phyloP scores from a whole-genome alignment of 2,888 invertebrate species.

The Heteromyza rotundicornis region DNA sequence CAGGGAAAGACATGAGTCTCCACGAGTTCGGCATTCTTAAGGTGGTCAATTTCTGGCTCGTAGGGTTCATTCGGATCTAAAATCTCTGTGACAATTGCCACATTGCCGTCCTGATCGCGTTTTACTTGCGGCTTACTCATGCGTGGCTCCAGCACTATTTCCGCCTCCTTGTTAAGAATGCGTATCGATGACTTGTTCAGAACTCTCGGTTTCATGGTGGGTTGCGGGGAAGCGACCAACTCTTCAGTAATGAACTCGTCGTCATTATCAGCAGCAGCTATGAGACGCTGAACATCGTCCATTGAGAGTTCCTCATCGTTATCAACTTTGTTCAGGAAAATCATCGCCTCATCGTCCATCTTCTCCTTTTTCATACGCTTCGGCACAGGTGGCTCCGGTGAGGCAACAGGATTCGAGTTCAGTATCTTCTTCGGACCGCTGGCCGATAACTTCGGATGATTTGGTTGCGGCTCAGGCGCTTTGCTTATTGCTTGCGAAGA shows the following conservation, averaged over 20 bases:
- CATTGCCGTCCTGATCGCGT: conserved; percentile 54
- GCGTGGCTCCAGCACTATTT: conserved; percentile 48
- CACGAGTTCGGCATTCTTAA: conserved; percentile 61
- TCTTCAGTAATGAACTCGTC: conserved; percentile 24
- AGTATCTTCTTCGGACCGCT: conserved; percentile 37
- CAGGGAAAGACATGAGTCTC: conserved; percentile 71
- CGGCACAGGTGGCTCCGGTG: conserved; percentile 34
- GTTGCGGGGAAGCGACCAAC: neutral
- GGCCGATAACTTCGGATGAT: neutral
- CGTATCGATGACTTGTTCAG: conserved; percentile 58
- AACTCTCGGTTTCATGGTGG: conserved; percentile 47
- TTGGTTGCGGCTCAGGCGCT: neutral
- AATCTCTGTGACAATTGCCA: conserved; percentile 60
- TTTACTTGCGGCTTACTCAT: conserved; percentile 54
- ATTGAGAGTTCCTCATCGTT: conserved; percentile 53
- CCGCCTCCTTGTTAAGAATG: conserved; percentile 57
- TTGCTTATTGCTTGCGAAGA: neutral
- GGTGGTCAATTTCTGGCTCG: conserved; percentile 35
- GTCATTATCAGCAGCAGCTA: conserved; percentile 38
- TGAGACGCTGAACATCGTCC: conserved; percentile 51
- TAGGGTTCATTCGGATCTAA: conserved; percentile 44
- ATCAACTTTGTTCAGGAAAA: conserved; percentile 45
- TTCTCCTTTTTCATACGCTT: conserved; percentile 30
- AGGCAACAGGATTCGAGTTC: conserved; percentile 31
- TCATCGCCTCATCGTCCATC: conserved; percentile 22